Conservation (phyloP, 2,797 vertebrate species). For the Protosalanx chinensis region DNA sequence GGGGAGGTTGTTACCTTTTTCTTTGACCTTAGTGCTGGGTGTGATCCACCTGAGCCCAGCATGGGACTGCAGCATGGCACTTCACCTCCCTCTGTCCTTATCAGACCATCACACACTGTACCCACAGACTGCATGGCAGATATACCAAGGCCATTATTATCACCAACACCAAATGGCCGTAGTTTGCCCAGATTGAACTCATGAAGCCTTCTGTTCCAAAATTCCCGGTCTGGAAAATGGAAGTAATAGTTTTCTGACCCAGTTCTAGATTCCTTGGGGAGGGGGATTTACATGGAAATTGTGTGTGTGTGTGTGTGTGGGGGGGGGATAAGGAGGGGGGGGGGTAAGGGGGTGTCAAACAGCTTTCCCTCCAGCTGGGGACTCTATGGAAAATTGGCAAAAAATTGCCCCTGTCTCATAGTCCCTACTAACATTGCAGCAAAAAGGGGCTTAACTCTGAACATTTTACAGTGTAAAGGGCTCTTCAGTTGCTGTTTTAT, state of each 20-base stretch:
- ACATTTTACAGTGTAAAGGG: slow-evolving; percentile 4
- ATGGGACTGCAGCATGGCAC: background rate
- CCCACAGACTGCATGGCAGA: background rate
- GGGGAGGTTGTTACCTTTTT: slow-evolving; percentile 6
- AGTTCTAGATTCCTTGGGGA: slow-evolving; percentile 36
- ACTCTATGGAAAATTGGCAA: slow-evolving; percentile 28
- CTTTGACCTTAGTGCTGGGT: background rate
- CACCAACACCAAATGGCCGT: background rate
- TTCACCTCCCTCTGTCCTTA: background rate
- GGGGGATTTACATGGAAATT: slow-evolving; percentile 8
- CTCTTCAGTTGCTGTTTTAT: background rate
- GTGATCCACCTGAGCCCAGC: slow-evolving; percentile 3
- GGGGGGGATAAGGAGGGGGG: background rate
- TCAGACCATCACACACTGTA: background rate
- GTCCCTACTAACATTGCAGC: slow-evolving; percentile 16
- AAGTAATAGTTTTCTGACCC: slow-evolving; percentile 33
- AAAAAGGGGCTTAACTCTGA: slow-evolving; percentile 28
- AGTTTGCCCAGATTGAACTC: slow-evolving; percentile 17
- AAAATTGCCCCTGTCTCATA: background rate
- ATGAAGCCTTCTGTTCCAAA: slow-evolving; percentile 8
- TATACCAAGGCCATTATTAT: background rate
- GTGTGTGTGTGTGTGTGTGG: background rate
- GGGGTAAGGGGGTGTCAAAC: slow-evolving; percentile 41
- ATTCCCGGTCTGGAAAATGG: slow-evolving; percentile 18
- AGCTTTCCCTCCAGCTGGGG: slow-evolving; percentile 16